Evolutionary conservation across 2,888 invertebrate genomes (phyloP), one percentile per base, ranked within the genome.

Genomic region (Eupithecia vulgata): DNA sequence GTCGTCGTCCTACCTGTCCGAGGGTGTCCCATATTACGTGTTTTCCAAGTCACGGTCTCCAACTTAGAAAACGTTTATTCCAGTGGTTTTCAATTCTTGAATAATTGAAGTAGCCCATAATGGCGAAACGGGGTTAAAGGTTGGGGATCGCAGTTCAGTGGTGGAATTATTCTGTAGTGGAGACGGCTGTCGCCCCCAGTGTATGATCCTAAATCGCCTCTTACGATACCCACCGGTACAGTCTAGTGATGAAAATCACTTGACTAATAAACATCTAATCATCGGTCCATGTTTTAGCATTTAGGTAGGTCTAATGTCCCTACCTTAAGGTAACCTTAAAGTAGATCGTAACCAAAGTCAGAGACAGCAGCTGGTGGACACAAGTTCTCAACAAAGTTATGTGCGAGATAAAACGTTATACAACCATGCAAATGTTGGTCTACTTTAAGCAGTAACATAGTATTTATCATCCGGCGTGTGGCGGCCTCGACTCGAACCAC

Each of bases 401-500:
- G 25, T 17, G 61, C 35, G 21, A 37, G 37, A 37, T 64, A 61
- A 34, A 17, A 21, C n/a, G 64, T 64, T 64, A 66, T 25, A 66
- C 21, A 66, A 66, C 37, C 66, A 66, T 66, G 66, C 42, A 66
- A 66, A 66, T 66, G 42, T 66, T 66, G 66, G 5, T 45, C 66
- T 64, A 64, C n/a, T 64, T 64, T 64, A 37, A 62, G n/a, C 17
- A 62, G 62, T n/a, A 64, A 64, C 64, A 34, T 61, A 64, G 64
- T 64, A 64, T 37, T 64, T 37, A 64, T 64, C 64, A 61, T 61
- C 61, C 17, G 61, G 61, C 37, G 64, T 64, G n/a, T 37, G 48
- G 45, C 48, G 67, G 48, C 67, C 45, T 67, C 67, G 48, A 30
- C 45, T 34, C 67, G 45, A 48, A 48, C 48, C 67, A 67, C 17